Evolutionary conservation across 2,113 vertebrate genomes (phyloP), one percentile per base, ranked within the genome.

Genomic region (Furnarius figulus): DNA sequence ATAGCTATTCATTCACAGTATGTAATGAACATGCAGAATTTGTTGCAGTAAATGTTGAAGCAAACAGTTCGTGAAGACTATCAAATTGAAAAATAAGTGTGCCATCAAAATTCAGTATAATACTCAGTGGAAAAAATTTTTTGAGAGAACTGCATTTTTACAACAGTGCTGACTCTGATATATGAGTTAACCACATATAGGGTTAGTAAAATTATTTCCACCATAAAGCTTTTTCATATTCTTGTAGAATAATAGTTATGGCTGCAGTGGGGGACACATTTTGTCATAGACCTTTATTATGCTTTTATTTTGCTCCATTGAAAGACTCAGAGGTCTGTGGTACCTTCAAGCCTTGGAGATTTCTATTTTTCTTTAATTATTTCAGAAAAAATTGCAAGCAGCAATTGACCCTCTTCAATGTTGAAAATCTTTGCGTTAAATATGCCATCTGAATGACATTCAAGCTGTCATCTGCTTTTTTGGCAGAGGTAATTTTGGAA

Each of bases 401-500:
- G 35, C 25, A 76, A 49, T 17, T 90, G 88, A 84, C 39, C 30
- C 21, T 80, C 37, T 83, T 42, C 42, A 66, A 1, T 47, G 47
- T 50, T 85, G 59, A 50, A 77, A 87, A 93, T 14, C 18, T 83
- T 82, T 55, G 25, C 66, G 53, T 42, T 73, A 87, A 79, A 49
- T 76, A 65, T 19, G 8, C 12, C 0, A 2, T 63, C 55, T 71
- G 55, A 86, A 67, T 39, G 33, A 55, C 59, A 90, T 55, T 83
- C 46, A 68, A 74, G 42, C 39, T 90, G 59, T 83, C 4, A 5
- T 80, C 66, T 87, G 24, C 55, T 82, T 86, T 70, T 22, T 70
- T 52, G 24, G 63, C 27, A 90, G 71, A 91, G 24, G 50, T 67
- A 87, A 80, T 91, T 94, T 91, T 85, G 56, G 68, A 91, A 90